Conservation (phyloP, 1,140 invertebrate species). For the Meloidogyne hapla region DNA sequence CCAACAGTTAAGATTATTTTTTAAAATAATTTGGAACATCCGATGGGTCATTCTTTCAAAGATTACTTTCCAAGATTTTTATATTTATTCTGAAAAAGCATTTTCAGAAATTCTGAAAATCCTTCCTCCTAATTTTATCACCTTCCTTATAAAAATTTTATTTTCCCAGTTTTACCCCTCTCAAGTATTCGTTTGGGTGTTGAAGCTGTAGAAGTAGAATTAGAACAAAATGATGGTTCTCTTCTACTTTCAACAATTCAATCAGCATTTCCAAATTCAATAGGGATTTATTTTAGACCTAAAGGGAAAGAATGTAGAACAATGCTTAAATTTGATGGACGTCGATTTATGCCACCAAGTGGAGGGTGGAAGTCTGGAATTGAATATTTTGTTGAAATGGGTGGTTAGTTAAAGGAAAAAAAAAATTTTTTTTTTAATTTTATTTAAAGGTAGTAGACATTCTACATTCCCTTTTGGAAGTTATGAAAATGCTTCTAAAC, state of each 20-base stretch:
- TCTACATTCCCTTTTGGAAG: constrained; percentile 24
- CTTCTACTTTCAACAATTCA: constrained; percentile 19
- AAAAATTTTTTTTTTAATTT: neutral
- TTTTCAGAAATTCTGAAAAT: too few species aligned
- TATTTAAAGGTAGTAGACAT: constrained; percentile 8
- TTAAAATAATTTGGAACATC: neutral
- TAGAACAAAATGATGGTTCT: constrained; percentile 16
- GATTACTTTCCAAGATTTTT: too few species aligned
- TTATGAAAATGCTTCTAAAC: constrained; percentile 22
- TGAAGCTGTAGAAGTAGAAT: constrained; percentile 15
- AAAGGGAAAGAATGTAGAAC: constrained; percentile 16
- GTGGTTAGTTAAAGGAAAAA: constrained; percentile 8
- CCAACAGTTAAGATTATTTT: neutral
- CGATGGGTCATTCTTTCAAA: too few species aligned
- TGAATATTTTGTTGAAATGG: constrained; percentile 30
- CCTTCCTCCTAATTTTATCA: too few species aligned
- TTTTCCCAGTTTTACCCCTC: constrained; percentile 9
- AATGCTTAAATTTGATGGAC: constrained; percentile 27
- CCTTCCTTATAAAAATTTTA: neutral
- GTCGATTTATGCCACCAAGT: constrained; percentile 17
- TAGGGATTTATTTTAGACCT: constrained; percentile 13
- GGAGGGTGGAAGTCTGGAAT: constrained; percentile 12
- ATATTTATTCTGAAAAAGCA: neutral
- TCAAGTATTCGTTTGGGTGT: constrained; percentile 5
- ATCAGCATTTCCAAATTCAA: constrained; percentile 24